These are phyloP conservation scores for Cichlasoma orientale DNA, from an alignment of 2,797 vertebrate species.

Conservation along the genomic window DNA sequence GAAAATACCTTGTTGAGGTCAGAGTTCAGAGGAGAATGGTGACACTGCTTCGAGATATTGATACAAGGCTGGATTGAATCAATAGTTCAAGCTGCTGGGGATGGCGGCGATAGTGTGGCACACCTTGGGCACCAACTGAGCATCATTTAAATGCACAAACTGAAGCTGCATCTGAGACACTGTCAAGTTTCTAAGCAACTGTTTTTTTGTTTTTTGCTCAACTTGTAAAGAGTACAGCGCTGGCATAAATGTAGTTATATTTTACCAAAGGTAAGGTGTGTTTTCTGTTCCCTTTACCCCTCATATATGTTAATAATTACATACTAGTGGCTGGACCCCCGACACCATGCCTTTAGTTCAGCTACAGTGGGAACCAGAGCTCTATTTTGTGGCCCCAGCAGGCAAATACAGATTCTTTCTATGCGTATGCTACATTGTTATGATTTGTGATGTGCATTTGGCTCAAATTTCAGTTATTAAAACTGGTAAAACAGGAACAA, in stretches of 20 bases:
- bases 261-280: neutral
- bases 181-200: neutral
- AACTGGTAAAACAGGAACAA: neutral
- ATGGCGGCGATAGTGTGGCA: neutral
- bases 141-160: neutral
- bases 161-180: neutral
- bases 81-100: neutral
- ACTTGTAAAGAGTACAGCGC: neutral
- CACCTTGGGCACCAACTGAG: neutral
- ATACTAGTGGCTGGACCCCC: neutral
- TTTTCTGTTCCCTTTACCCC: slow-evolving; percentile 11
- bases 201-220: neutral
- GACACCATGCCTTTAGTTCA: slow-evolving; percentile 1
- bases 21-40: neutral
- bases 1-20: neutral
- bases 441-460: neutral
- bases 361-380: slow-evolving; percentile 6
- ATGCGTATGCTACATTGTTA: neutral
- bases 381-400: neutral
- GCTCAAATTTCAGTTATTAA: neutral
- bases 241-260: neutral
- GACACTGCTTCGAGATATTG: neutral
- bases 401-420: neutral
- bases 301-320: slow-evolving; percentile 33
- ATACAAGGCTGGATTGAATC: neutral